Base-by-base conservation (phyloP, 2,888 invertebrate species). In the Morpho deidamia region DNA sequence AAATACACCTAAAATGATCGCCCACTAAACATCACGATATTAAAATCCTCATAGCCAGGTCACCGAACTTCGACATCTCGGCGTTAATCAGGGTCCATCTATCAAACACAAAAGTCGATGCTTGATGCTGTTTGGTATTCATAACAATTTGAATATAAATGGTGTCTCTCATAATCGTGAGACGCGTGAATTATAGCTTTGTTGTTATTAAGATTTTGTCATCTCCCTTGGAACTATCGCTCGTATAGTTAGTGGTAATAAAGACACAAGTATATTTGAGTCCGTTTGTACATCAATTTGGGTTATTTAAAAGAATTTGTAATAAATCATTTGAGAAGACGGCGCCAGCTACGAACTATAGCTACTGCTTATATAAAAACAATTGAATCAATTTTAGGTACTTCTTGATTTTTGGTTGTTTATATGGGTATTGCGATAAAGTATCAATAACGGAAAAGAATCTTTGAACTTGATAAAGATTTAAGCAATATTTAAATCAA, bases 91-190 rank as follows among this genome's bases (percentile, higher is more conserved):
- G 53, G 56, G 47, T 41, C 53, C 39, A 61, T 59, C 59, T 51
- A 60, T 60, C 61, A 60, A 44, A 49, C 51, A 39, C 49, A 52
- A 57, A 53, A 50, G 50, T 47, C 11, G 38, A 46, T 40, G 37
- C 43, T 58, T n/a, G 32, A 52, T 39, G 35, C 43, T 58, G 50
- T 59, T 59, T 52, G 37, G 47, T 53, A 61, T 61, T 64, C 54
- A 44, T 54, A 54, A 60, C 55, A 52, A 62, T 63, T 53, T 64
- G 50, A 59, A 63, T 64, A 54, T 58, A 60, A 64, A 67, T 62
- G 57, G 45, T 51, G 46, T 45, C 38, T 40, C 51, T 59, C 57
- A 59, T 57, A 58, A 60, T 58, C 56, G 45, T 50, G 43, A 53
- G 48, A 40, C 40, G 45, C 38, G 49, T 54, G 53, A 59, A 48